phyloP scores from a whole-genome alignment of 2,888 invertebrate genomes.

The Pimpla rufipes region DNA sequence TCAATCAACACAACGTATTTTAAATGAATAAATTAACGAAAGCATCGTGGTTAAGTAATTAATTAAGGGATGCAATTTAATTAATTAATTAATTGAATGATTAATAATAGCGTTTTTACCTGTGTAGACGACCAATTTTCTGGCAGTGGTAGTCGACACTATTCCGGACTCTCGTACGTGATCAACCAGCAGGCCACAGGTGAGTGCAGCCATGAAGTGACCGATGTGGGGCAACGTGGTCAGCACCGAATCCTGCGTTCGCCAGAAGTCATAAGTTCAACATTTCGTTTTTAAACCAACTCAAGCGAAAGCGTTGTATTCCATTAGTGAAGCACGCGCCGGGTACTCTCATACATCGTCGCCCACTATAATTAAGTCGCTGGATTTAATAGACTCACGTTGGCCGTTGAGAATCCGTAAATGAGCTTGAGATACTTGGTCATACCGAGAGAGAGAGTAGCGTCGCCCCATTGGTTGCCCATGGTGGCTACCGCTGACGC shows the following conservation, averaged over 20 bases:
- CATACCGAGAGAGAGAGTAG: conserved; percentile 87
- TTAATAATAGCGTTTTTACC: conserved; percentile 80
- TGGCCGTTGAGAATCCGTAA: conserved; percentile 87
- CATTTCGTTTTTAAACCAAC: background rate
- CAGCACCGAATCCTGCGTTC: conserved; percentile 86
- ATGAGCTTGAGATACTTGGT: conserved; percentile 88
- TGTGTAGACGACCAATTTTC: conserved; percentile 87
- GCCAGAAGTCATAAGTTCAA: background rate
- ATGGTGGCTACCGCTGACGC: conserved; percentile 87
- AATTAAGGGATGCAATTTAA: no score
- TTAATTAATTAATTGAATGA: no score
- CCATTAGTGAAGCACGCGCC: background rate
- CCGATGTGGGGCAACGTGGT: conserved; percentile 87
- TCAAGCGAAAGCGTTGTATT: background rate
- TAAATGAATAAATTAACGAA: no score
- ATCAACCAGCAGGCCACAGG: conserved; percentile 87
- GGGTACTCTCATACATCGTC: background rate
- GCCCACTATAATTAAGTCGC: background rate
- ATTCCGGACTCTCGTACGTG: conserved; percentile 86
- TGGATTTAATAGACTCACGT: conserved; percentile 83
- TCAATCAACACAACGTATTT: no score
- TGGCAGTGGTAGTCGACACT: conserved; percentile 87
- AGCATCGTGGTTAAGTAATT: no score
- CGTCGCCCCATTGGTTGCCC: conserved; percentile 88
- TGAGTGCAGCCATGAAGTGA: conserved; percentile 87